Evolutionary conservation across 2,888 invertebrate genomes (phyloP), one percentile per base, ranked within the genome.

Genomic region (Zelleria hepariella): DNA sequence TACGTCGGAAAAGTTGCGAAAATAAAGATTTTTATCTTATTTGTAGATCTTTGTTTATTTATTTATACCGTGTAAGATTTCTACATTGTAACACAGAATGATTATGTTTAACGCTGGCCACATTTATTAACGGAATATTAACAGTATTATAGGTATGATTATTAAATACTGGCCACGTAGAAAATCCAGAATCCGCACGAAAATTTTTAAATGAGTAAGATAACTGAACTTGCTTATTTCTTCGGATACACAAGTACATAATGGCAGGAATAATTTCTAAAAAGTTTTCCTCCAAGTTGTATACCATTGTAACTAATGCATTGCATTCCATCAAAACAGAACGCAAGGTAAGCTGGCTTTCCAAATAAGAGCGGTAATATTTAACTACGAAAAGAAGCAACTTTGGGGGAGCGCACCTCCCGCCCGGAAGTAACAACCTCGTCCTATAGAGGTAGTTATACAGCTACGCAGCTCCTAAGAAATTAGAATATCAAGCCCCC

Each of bases 401-500:
- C 51, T 51, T 51, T 21, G 23, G 25, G 48, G 20, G 48, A 42
- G 32, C 32, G 32, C 32, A 42, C 32, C 32, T 42, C 32, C 32
- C 32, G 10, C 32, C 32, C 2, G 32, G 32, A 42, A 42, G 32
- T 42, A 42, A 42, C 32, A 42, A 15, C 32, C 32, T 42, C 32
- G 15, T 15, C 15, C 4, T 15, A 15, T 3, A 42, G 32, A 42
- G 32, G 10, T 42, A 42, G 32, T 42, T 42, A 42, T 42, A 42
- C 15, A 15, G 32, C 32, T 42, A 42, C 32, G 32, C 32, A 42
- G 32, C 32, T 42, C 15, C 32, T 42, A 42, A 42, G 32, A 42
- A 42, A 42, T 42, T 42, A 42, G 32, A 56, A 51, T 23, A 51
- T 26, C 23, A 54, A 54, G 26, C 54, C 61, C 60, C 64, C 61